Evolutionary conservation across 2,113 vertebrate genomes (phyloP).

Genomic region (Carlito syrichta): DNA sequence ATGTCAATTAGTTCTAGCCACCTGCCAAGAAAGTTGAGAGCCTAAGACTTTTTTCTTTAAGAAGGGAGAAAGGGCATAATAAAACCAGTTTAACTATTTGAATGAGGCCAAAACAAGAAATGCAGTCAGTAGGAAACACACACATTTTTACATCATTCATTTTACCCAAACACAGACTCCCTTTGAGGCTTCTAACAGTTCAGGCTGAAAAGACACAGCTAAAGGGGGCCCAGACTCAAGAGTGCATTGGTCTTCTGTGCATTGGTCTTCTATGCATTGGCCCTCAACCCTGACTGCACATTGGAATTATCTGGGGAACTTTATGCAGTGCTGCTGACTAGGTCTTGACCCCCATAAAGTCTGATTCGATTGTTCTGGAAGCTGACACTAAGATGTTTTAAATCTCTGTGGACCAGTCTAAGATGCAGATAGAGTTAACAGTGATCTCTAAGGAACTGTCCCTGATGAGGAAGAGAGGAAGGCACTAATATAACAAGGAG

Average conservation of each 20-base stretch:
- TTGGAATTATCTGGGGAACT: background rate
- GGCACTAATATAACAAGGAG: background rate
- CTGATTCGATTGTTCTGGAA: background rate
- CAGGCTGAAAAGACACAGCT: background rate
- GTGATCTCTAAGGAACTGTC: background rate
- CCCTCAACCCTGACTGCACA: background rate
- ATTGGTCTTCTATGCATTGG: background rate
- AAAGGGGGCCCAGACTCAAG: background rate
- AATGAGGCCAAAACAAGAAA: background rate
- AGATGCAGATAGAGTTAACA: background rate
- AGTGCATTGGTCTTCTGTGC: background rate
- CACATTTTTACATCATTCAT: background rate
- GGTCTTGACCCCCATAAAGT: background rate
- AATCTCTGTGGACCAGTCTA: background rate
- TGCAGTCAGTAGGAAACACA: background rate
- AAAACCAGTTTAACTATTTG: constrained; percentile 9
- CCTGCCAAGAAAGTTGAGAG: background rate
- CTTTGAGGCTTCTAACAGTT: background rate
- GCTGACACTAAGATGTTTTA: background rate
- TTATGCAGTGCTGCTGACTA: background rate
- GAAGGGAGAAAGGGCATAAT: background rate
- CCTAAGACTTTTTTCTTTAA: background rate
- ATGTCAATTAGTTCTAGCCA: background rate
- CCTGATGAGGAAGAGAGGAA: background rate
- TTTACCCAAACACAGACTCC: background rate